Evolutionary conservation across 2,113 vertebrate species (phyloP), one percentile per base, ranked within the genome.

Genomic region (Panthera uncia): DNA sequence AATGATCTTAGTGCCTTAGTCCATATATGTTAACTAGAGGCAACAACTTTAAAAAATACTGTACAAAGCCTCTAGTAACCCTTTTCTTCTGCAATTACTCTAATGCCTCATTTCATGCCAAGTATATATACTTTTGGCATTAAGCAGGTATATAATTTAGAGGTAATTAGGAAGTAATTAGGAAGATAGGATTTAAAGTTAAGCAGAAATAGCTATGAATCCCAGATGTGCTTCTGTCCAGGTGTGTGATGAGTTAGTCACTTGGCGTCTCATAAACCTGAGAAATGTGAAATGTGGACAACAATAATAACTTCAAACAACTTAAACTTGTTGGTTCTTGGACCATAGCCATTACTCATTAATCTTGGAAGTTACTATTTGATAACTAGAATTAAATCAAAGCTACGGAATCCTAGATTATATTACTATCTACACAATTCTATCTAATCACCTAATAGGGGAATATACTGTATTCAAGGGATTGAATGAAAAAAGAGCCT

Each of bases 341-440:
- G 21, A 93, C 81, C 4, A 84, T 0, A 89, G 48, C 9, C 41
- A 81, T 27, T 25, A 85, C 2, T 80, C 65, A 68, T 9, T 89
- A 79, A 61, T 66, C 63, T 48, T 97, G 21, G 4, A 71, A n/a
- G 31, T 41, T 82, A 92, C 48, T 52, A 5, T 82, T 91, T 86
- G 7, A 81, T 78, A 95, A 74, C 5, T 36, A 93, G 68, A 89
- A 93, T 80, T 61, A 96, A 89, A 82, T 33, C 29, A 38, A 83
- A 92, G 12, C 14, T 84, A 25, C 57, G 57, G 9, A 83, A 61
- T 79, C 82, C 16, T 65, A 92, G 9, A 48, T 11, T 25, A 27
- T 16, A 29, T 68, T 80, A 48, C 3, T 57, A 25, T 74, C 11
- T 36, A 45, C 1, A 48, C 7, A 63, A n/a, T 69, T 87, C 68